These are phyloP conservation scores for Melanaphis sacchari DNA, from an alignment of 1,140 invertebrate genomes.

Conservation along the genomic window DNA sequence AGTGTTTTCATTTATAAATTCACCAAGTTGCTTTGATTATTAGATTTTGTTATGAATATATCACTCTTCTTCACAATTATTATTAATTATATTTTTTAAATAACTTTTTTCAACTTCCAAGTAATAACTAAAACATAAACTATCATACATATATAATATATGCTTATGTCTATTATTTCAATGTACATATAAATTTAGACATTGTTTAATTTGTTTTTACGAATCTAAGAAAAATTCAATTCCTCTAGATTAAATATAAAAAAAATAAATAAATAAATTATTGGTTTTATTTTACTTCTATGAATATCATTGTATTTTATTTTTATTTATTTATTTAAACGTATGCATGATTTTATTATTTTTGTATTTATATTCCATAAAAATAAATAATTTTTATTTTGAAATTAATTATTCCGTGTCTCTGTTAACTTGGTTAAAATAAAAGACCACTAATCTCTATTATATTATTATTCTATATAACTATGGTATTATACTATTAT, in stretches of 20 bases:
- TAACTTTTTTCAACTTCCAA: background rate
- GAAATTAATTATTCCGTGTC: background rate
- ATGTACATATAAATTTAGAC: background rate
- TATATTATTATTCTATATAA: background rate
- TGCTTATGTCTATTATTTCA: background rate
- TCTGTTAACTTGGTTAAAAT: background rate
- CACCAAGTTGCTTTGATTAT: background rate
- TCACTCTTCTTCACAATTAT: conserved; percentile 17
- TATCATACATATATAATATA: background rate
- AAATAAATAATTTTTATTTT: conserved; percentile 2
- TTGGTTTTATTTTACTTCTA: background rate
- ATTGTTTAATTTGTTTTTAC: no score
- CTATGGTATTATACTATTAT: background rate
- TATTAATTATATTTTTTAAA: conserved; percentile 22
- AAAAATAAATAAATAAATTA: background rate
- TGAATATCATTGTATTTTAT: background rate
- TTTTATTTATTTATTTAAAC: background rate
- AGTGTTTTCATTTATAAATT: conserved; percentile 32
- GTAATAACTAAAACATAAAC: background rate
- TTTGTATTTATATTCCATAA: background rate
- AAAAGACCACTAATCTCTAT: background rate
- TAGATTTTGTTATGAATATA: conserved; percentile 18
- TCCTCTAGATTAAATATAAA: background rate
- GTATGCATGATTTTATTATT: background rate
- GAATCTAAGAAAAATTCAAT: no score